phyloP scores from a whole-genome alignment of 2,888 invertebrate genomes.

The Ligdia adustata region DNA sequence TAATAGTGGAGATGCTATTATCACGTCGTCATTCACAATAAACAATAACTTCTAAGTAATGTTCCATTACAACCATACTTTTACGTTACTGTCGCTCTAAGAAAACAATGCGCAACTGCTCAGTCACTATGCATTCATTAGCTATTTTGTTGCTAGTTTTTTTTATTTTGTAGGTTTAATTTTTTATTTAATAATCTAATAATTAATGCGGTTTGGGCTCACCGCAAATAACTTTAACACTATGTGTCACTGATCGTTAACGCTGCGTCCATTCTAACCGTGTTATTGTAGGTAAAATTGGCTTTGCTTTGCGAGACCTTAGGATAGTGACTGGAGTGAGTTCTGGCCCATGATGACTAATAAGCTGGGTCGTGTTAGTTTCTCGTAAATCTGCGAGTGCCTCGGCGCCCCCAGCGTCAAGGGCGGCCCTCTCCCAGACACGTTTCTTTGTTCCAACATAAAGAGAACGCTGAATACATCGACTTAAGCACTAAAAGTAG shows the following conservation, averaged over 20 bases:
- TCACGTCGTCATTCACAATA: slow-evolving; percentile 1
- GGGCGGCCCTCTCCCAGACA: slow-evolving; percentile 57
- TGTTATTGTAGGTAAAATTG: too few relatives aligned
- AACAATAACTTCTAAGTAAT: neutral
- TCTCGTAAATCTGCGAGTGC: slow-evolving; percentile 54
- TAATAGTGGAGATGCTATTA: neutral
- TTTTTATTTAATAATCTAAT: too few relatives aligned
- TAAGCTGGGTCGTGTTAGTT: slow-evolving; percentile 47
- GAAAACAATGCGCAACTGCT: too few relatives aligned
- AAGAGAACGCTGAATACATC: slow-evolving; percentile 45
- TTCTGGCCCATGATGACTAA: slow-evolving; percentile 26
- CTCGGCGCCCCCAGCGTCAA: slow-evolving; percentile 65
- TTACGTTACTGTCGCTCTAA: too few relatives aligned
- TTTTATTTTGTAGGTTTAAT: too few relatives aligned
- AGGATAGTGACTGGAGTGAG: slow-evolving; percentile 10
- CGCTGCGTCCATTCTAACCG: slow-evolving; percentile 1
- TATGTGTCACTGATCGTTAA: slow-evolving; percentile 4
- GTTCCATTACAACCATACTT: too few relatives aligned
- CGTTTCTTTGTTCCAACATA: slow-evolving; percentile 46
- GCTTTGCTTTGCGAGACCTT: slow-evolving; percentile 1
- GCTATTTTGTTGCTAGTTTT: too few relatives aligned
- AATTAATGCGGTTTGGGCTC: too few relatives aligned
- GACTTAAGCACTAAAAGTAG: slow-evolving; percentile 26
- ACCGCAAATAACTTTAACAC: slow-evolving; percentile 5
- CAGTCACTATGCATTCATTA: too few relatives aligned